Percentiles rank a stretch among this genome's conserved stretches.
phyloP scores from a whole-genome alignment of 2,888 invertebrate genomes.

The Polydrusus pterygomalis region DNA sequence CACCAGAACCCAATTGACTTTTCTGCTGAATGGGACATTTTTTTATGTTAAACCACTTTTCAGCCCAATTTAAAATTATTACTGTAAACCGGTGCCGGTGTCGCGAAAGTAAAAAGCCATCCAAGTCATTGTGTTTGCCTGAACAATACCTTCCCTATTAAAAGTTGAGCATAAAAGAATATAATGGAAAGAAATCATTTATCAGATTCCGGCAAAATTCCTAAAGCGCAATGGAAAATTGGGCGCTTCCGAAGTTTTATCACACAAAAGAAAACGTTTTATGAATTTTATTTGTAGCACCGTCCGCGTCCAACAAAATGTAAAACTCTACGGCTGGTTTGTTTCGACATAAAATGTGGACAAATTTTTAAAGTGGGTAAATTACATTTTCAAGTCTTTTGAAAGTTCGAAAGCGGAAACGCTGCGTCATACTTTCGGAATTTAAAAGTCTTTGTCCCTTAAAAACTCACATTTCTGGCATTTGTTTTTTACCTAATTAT shows the following conservation, averaged over 20 bases:
- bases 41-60: slow-evolving; percentile 17
- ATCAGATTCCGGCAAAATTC: slow-evolving; percentile 52
- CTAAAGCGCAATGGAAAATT: slow-evolving; percentile 48
- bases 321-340: slow-evolving; percentile 46
- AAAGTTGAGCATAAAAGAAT: slow-evolving; percentile 51
- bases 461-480: slow-evolving; percentile 2
- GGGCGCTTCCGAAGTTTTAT: slow-evolving; percentile 50
- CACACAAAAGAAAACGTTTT: slow-evolving; percentile 47
- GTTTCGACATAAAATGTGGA: slow-evolving; percentile 54
- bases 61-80: slow-evolving; percentile 9
- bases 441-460: slow-evolving; percentile 35
- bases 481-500: background rate
- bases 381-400: slow-evolving; percentile 54
- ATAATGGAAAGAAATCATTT: slow-evolving; percentile 53
- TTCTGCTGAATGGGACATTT: background rate
- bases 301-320: slow-evolving; percentile 49
- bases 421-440: slow-evolving; percentile 34
- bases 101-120: slow-evolving; percentile 27
- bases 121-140: slow-evolving; percentile 35
- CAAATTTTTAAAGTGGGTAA: slow-evolving; percentile 53
- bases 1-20: too few species aligned
- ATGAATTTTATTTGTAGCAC: slow-evolving; percentile 52
- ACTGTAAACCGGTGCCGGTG: slow-evolving; percentile 16
- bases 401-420: slow-evolving; percentile 37
- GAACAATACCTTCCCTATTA: slow-evolving; percentile 41